These are phyloP conservation scores for Stenotaenia linearis DNA, from an alignment of 2,888 invertebrate genomes.

Conservation along the genomic window DNA sequence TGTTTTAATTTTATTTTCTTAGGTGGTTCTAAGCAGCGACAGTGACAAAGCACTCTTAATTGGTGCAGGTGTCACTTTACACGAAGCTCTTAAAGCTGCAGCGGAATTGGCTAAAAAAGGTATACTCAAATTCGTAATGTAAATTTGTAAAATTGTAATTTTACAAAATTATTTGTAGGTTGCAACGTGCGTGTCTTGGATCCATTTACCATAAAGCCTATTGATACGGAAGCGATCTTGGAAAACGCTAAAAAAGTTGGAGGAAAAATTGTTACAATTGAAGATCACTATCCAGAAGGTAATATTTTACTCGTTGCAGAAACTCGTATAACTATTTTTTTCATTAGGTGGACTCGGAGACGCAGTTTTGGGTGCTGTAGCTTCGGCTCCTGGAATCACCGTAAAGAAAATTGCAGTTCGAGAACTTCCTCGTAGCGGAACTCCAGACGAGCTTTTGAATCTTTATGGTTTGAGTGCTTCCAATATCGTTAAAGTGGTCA, in stretches of 20 bases:
- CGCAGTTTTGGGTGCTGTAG: constrained; percentile 78
- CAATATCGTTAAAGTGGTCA: constrained; percentile 67
- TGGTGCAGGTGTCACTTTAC: constrained; percentile 88
- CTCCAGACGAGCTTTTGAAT: constrained; percentile 76
- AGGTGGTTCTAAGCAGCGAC: constrained; percentile 66
- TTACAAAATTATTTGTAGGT: constrained; percentile 40
- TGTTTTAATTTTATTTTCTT: constrained; percentile 38
- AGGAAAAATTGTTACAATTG: constrained; percentile 82
- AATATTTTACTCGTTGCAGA: no score
- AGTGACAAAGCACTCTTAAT: constrained; percentile 80
- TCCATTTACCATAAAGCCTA: constrained; percentile 92
- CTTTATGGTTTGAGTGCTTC: constrained; percentile 81
- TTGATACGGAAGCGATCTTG: constrained; percentile 72
- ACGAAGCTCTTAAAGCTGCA: constrained; percentile 82
- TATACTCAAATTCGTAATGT: no score
- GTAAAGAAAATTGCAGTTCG: constrained; percentile 75
- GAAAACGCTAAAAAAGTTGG: constrained; percentile 70
- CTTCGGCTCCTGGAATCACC: constrained; percentile 62
- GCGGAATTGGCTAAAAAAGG: constrained; percentile 64
- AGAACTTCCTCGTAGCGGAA: constrained; percentile 86
- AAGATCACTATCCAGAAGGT: constrained; percentile 95
- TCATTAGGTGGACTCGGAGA: constrained; percentile 84
- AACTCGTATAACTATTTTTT: no score
- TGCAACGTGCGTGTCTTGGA: constrained; percentile 79
- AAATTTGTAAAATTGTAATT: neutral